phyloP scores from a whole-genome alignment of 2,113 vertebrate species.

The Pimephales promelas region DNA sequence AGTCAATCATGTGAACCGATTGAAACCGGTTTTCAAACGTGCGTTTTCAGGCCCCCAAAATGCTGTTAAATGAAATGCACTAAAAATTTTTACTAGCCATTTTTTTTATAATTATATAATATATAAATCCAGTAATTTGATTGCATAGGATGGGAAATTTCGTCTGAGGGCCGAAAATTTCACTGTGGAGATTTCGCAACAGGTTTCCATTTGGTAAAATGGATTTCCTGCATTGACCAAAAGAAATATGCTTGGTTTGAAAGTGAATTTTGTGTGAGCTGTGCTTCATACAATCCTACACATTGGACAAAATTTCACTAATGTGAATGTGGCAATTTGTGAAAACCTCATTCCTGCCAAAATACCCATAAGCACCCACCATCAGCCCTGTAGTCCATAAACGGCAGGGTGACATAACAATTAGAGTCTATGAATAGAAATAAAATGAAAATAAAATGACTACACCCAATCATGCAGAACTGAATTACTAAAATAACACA shows the following conservation, averaged over 20 bases:
- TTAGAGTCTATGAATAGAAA: neutral
- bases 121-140: neutral
- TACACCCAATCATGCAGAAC: slow-evolving; percentile 7
- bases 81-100: neutral
- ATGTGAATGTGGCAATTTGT: neutral
- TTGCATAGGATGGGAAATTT: neutral
- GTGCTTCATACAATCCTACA: neutral
- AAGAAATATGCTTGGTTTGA: too few relatives aligned
- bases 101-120: neutral
- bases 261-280: neutral
- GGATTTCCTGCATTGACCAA: too few relatives aligned
- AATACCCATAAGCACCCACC: slow-evolving; percentile 5
- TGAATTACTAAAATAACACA: neutral
- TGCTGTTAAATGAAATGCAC: too few relatives aligned
- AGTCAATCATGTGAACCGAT: too few relatives aligned
- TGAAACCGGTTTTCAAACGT: too few relatives aligned
- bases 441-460: neutral
- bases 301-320: too few relatives aligned
- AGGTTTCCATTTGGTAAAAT: too few relatives aligned
- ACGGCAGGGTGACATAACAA: neutral
- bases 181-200: neutral
- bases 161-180: neutral
- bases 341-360: neutral
- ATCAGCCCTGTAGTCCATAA: neutral
- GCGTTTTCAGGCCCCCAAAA: too few relatives aligned